Percentiles rank a stretch among this genome's conserved stretches.
These are phyloP conservation scores for Ditula angustiorana DNA, from an alignment of 2,888 invertebrate genomes.

Conservation along the genomic window DNA sequence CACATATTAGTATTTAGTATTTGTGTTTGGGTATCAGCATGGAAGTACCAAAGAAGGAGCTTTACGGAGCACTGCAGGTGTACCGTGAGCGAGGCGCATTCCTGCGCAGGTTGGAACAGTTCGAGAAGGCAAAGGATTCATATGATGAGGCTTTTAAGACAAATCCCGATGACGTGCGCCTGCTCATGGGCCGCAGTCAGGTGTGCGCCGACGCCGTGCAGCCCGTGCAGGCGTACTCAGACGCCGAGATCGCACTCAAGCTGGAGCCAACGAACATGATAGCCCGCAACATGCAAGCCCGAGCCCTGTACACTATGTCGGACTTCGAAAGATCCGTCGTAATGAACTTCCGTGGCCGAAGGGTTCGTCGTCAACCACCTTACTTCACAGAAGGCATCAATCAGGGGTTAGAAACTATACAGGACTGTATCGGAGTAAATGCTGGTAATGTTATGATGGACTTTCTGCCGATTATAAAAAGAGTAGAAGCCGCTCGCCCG, in stretches of 20 bases:
- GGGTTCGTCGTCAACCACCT: conserved; percentile 68
- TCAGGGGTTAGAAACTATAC: conserved; percentile 77
- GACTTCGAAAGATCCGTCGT: conserved; percentile 78
- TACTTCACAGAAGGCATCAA: conserved; percentile 78
- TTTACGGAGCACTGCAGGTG: conserved; percentile 72
- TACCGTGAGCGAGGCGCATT: conserved; percentile 77
- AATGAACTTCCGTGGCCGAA: conserved; percentile 72
- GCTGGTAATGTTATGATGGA: conserved; percentile 76
- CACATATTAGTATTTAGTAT: not conserved
- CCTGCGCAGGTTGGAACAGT: conserved; percentile 74
- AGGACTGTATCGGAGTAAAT: conserved; percentile 75
- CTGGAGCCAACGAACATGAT: conserved; percentile 74
- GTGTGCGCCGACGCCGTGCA: conserved; percentile 76
- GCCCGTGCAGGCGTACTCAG: conserved; percentile 72
- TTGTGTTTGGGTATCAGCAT: conserved; percentile 48
- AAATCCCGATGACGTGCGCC: conserved; percentile 69
- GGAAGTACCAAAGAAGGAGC: conserved; percentile 66
- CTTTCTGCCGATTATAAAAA: conserved; percentile 73
- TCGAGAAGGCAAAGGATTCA: conserved; percentile 73
- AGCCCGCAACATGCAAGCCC: conserved; percentile 77
- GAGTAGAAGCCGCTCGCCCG: conserved; percentile 57
- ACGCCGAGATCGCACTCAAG: conserved; percentile 75
- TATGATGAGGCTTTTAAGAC: conserved; percentile 73
- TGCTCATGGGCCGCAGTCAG: conserved; percentile 73
- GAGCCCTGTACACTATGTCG: conserved; percentile 78